Evolutionary conservation across 2,797 vertebrate species (phyloP).

Genomic region (Crocidura indochinensis): DNA sequence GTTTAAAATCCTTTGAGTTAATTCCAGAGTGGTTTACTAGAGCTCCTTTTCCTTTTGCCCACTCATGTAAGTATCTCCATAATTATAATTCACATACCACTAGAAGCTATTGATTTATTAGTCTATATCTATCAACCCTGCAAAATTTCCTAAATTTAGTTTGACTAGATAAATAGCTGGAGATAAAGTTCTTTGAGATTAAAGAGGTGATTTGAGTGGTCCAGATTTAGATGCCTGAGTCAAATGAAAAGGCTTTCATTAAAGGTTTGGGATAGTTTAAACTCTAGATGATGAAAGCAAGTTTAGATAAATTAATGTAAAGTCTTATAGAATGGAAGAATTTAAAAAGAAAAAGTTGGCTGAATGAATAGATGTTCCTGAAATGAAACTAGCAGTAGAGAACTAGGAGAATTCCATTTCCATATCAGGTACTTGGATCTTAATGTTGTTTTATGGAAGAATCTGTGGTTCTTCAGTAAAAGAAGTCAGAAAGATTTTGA

Average conservation of each 20-base stretch:
- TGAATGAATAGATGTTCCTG: not conserved
- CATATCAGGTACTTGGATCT: not conserved
- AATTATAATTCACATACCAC: too few species aligned
- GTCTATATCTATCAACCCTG: too few species aligned
- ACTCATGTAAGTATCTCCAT: too few species aligned
- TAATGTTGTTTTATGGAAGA: not conserved
- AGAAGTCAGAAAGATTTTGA: conserved; percentile 5
- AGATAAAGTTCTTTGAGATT: too few species aligned
- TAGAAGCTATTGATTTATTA: not conserved
- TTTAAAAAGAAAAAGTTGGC: conserved; percentile 14
- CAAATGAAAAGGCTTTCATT: conserved; percentile 3
- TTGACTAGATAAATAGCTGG: too few species aligned
- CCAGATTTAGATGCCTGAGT: not conserved
- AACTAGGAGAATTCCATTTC: not conserved
- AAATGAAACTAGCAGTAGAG: not conserved
- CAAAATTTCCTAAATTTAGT: too few species aligned
- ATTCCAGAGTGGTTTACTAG: not conserved
- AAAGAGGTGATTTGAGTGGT: too few species aligned
- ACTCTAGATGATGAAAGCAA: not conserved
- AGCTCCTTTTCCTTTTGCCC: too few species aligned
- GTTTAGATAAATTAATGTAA: not conserved
- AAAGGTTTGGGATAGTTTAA: not conserved
- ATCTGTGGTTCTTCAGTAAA: not conserved
- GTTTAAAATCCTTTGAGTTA: conserved; percentile 44
- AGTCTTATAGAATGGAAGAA: not conserved